These are phyloP conservation scores for Onychomys leucogaster DNA, from an alignment of 2,797 vertebrate genomes.

Conservation along the genomic window DNA sequence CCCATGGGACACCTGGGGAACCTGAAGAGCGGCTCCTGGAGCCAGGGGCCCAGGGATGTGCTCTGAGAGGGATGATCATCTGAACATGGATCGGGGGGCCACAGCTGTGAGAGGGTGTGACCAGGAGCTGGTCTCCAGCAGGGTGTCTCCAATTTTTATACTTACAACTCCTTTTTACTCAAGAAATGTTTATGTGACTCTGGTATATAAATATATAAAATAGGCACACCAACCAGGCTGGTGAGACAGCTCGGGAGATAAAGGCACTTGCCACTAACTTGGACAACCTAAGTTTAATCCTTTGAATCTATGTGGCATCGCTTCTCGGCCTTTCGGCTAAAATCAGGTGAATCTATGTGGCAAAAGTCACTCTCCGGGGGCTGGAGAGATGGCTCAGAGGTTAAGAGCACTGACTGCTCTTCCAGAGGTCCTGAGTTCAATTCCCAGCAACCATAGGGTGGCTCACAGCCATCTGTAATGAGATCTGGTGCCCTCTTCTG, in stretches of 20 bases:
- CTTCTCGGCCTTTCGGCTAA: no score
- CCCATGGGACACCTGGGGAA: background rate
- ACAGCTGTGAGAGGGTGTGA: accelerated
- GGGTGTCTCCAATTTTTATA: background rate
- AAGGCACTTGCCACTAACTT: no score
- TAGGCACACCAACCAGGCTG: no score
- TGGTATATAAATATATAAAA: no score
- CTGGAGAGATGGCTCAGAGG: no score
- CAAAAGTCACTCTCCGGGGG: no score
- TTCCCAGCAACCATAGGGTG: no score
- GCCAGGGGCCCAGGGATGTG: background rate
- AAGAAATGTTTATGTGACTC: background rate
- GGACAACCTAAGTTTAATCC: background rate
- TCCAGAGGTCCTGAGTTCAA: no score
- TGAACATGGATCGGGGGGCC: background rate
- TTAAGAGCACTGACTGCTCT: no score
- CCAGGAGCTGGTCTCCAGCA: background rate
- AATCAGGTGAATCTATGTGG: no score
- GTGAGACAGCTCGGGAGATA: background rate
- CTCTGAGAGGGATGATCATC: background rate
- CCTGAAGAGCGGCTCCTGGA: background rate
- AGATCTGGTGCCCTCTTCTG: no score
- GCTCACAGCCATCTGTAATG: no score
- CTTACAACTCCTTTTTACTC: background rate
- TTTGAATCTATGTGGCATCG: background rate